These are phyloP conservation scores for Vanessa atalanta DNA, from an alignment of 1,140 invertebrate genomes.

Conservation along the genomic window DNA sequence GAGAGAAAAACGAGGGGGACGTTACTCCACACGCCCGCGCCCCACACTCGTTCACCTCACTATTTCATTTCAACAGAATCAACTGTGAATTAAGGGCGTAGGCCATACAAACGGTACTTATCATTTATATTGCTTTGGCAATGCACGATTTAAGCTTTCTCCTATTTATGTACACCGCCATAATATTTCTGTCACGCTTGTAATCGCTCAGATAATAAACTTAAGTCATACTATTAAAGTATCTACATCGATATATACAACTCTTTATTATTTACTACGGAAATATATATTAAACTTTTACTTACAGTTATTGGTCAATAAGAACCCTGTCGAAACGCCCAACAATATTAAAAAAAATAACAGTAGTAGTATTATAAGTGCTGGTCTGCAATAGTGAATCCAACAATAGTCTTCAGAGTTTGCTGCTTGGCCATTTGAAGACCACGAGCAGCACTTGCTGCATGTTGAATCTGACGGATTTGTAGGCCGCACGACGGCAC, in stretches of 20 bases:
- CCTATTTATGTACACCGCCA: conserved; percentile 17
- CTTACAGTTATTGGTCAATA: conserved; percentile 78
- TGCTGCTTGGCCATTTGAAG: conserved; percentile 55
- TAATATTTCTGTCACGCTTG: conserved; percentile 13
- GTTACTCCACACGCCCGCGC: conserved; percentile 51
- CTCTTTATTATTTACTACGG: not conserved
- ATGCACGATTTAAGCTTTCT: conserved; percentile 35
- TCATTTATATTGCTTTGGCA: conserved; percentile 39
- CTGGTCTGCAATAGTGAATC: conserved; percentile 73
- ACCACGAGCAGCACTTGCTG: conserved; percentile 60
- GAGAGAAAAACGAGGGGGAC: conserved; percentile 75
- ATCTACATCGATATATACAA: not conserved
- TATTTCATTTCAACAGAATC: conserved; percentile 67
- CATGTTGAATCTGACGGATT: conserved; percentile 52
- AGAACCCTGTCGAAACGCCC: conserved; percentile 75
- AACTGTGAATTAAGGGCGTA: conserved; percentile 56
- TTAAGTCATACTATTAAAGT: too few species aligned
- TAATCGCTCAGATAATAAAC: not conserved
- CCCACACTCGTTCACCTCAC: conserved; percentile 45
- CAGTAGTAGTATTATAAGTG: conserved; percentile 68
- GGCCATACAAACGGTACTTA: conserved; percentile 40
- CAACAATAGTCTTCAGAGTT: conserved; percentile 77
- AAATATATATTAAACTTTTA: conserved; percentile 40
- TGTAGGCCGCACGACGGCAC: conserved; percentile 71
- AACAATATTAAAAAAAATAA: conserved; percentile 76